These are phyloP conservation scores for Platycercus adscitus DNA, from an alignment of 2,113 vertebrate species.

Conservation along the genomic window DNA sequence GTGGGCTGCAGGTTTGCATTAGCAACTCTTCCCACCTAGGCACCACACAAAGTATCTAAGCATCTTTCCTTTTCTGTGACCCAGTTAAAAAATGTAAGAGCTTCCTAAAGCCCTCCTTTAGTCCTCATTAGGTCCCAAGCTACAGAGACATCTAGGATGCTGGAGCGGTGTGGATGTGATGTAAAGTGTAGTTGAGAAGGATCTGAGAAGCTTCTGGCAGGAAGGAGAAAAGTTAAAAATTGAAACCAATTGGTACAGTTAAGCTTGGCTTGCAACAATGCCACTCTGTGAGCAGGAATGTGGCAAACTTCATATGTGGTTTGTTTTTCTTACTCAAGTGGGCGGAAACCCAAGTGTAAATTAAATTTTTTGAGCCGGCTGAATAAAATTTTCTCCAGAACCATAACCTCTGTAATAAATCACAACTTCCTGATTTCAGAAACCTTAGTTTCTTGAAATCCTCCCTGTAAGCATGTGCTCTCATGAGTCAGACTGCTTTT, in stretches of 20 bases:
- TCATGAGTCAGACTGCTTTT: background rate
- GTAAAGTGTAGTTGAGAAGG: background rate
- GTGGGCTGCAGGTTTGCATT: background rate
- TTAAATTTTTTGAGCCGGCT: background rate
- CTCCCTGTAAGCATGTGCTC: background rate
- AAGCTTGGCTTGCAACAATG: background rate
- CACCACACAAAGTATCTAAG: background rate
- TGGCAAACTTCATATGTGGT: background rate
- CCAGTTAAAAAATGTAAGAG: background rate
- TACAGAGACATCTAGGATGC: background rate
- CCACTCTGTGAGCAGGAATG: background rate
- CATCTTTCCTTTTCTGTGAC: background rate
- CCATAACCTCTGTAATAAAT: background rate
- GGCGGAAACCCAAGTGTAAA: background rate
- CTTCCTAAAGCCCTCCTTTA: background rate
- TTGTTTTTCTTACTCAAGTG: background rate
- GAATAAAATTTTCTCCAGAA: background rate
- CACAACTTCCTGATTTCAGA: background rate
- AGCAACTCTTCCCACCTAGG: background rate
- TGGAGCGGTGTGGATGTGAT: background rate
- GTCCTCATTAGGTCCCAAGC: background rate
- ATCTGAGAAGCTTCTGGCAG: background rate
- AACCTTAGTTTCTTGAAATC: background rate
- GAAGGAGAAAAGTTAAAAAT: background rate
- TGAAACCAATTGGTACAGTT: background rate